Conservation (phyloP, 2,888 invertebrate species). For the Melanostoma scalare region DNA sequence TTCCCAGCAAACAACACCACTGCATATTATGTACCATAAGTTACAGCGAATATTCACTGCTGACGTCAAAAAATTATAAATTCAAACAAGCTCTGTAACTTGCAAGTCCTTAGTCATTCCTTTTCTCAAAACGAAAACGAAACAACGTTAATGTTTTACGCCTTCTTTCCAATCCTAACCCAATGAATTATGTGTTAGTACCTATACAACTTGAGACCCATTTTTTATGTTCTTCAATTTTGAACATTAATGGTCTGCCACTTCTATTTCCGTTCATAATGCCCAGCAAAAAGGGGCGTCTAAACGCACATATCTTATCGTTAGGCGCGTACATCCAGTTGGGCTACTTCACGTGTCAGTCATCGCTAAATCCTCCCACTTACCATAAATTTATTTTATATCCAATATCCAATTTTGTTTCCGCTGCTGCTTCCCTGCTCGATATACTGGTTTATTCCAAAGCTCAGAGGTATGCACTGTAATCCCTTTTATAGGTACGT, state of each 20-base stretch:
- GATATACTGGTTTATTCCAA: slow-evolving; percentile 38
- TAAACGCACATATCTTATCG: slow-evolving; percentile 44
- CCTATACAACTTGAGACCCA: slow-evolving; percentile 6
- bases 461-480: slow-evolving; percentile 56
- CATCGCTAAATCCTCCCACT: slow-evolving; percentile 53
- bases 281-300: slow-evolving; percentile 53
- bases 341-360: slow-evolving; percentile 46
- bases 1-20: too few species aligned
- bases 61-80: too few species aligned
- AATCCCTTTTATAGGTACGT: slow-evolving; percentile 47
- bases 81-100: too few species aligned
- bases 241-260: slow-evolving; percentile 26
- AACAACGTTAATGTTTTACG: too few species aligned
- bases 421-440: slow-evolving; percentile 34
- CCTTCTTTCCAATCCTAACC: too few species aligned
- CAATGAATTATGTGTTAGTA: not conserved
- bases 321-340: slow-evolving; percentile 27
- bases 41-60: too few species aligned
- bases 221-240: slow-evolving; percentile 25
- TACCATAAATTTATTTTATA: slow-evolving; percentile 71
- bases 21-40: too few species aligned
- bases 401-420: slow-evolving; percentile 69
- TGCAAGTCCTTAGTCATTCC: too few species aligned
- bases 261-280: slow-evolving; percentile 21
- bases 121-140: too few species aligned